Conservation (phyloP, 1,140 invertebrate genomes). For the Platorchestia sp. region DNA sequence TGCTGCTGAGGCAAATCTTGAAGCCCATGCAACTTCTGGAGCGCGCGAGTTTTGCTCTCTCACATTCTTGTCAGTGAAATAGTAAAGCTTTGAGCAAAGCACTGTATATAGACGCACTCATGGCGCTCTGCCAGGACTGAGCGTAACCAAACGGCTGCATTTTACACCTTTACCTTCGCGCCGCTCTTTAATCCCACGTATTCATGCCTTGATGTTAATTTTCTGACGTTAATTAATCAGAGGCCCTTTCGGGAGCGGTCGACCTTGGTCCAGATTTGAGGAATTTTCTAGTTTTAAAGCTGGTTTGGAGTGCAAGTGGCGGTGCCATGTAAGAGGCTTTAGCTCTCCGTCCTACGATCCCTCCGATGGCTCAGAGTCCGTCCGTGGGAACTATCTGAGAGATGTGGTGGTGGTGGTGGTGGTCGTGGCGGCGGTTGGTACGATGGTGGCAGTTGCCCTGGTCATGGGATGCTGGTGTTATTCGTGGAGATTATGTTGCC, state of each 20-base stretch:
- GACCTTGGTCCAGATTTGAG: neutral
- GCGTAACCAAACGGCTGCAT: neutral
- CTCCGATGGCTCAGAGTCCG: neutral
- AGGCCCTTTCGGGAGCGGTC: neutral
- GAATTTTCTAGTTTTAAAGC: neutral
- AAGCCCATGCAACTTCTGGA: neutral
- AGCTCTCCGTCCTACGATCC: neutral
- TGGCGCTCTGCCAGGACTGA: neutral
- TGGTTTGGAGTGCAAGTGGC: neutral
- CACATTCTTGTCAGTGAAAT: slow-evolving; percentile 8
- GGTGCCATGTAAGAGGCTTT: neutral
- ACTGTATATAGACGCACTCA: neutral
- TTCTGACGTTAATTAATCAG: neutral
- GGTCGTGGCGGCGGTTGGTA: neutral
- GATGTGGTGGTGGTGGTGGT: slow-evolving; percentile 31
- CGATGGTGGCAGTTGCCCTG: neutral
- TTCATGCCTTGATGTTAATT: neutral
- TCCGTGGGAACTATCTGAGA: slow-evolving; percentile 33
- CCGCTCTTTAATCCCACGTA: neutral
- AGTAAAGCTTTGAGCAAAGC: slow-evolving; percentile 7
- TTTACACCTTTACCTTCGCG: neutral
- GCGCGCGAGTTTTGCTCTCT: neutral
- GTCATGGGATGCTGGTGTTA: neutral
- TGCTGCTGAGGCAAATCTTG: neutral
- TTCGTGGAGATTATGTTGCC: neutral